Conservation (phyloP, 2,113 vertebrate genomes). For the Lutjanus erythropterus region DNA sequence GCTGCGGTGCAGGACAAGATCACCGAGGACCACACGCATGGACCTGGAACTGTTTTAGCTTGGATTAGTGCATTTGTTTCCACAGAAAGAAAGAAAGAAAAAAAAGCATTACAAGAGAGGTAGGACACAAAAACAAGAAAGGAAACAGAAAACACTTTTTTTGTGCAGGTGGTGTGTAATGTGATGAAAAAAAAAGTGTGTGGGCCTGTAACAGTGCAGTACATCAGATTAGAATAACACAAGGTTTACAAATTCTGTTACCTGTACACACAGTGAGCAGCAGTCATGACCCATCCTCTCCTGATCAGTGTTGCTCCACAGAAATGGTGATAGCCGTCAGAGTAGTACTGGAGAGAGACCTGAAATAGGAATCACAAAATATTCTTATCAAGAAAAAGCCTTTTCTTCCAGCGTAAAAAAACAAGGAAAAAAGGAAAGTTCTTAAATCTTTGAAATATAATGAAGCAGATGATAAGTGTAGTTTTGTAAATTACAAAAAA, state of each 20-base stretch:
- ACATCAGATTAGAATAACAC: neutral
- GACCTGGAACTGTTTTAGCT: conserved; percentile 42
- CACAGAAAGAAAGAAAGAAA: too few species aligned
- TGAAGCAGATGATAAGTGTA: neutral
- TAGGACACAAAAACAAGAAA: neutral
- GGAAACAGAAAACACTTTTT: neutral
- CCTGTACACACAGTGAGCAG: conserved; percentile 83
- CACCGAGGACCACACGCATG: conserved; percentile 81
- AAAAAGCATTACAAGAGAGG: neutral
- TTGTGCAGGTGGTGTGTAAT: neutral
- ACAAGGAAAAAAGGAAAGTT: too few species aligned
- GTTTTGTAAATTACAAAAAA: neutral
- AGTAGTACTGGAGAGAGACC: conserved; percentile 75
- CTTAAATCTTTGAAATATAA: neutral
- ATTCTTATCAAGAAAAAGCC: neutral
- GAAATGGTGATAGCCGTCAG: conserved; percentile 81
- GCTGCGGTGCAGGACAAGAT: conserved; percentile 72
- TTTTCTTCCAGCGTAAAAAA: neutral
- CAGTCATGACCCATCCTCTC: conserved; percentile 86
- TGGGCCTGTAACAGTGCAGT: neutral
- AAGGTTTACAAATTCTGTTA: conserved; percentile 9
- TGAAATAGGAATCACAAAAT: neutral
- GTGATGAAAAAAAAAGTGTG: too few species aligned
- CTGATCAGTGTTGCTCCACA: conserved; percentile 87
- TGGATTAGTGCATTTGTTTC: conserved; percentile 9